Evolutionary conservation across 2,888 invertebrate genomes (phyloP), one percentile per base, ranked within the genome.

Genomic region (Smittia sp.): DNA sequence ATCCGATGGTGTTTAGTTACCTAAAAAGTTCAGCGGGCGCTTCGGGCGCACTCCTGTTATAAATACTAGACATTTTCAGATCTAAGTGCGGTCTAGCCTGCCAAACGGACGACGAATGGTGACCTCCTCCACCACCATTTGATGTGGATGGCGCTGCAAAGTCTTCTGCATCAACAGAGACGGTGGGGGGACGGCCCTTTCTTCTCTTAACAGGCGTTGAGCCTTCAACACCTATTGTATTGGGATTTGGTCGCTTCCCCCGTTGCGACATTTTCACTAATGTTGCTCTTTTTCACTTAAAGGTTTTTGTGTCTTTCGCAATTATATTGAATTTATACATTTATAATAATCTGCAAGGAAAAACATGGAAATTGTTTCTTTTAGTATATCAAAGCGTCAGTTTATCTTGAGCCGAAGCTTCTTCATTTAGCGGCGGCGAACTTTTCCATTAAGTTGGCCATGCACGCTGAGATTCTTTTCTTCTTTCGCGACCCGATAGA

Each of bases 51-150:
- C 86, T 89, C 81, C 87, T 88, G 83, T 95, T 94, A 84, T 94
- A 94, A 82, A 94, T 94, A 82, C 92, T 90, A 78, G 91, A 89
- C 85, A 91, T 90, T 85, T 93, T 94, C 82, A 94, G 89, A 85
- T 94, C 94, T 81, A 89, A 90, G 79, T 90, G 88, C 78, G 92
- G 89, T 79, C 93, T 88, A 79, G 92, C 90, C 81, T 92, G 92
- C 94, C 93, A 94, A 76, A 80, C 77, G 46, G 79, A 78, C 27
- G 79, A 78, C 69, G 79, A 78, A 22, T 38, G 62, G 54, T 24
- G 68, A 39, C 72, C 70, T 22, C 41, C 70, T 75, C 46, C 52
- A 63, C 72, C 66, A 52, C 73, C 76, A 25, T 77, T 77, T 67
- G 78, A 76, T 76, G 74, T 65, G 22, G 75, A 69, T 72, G 75